phyloP scores from a whole-genome alignment of 1,140 invertebrate species.

The Aethina tumida region DNA sequence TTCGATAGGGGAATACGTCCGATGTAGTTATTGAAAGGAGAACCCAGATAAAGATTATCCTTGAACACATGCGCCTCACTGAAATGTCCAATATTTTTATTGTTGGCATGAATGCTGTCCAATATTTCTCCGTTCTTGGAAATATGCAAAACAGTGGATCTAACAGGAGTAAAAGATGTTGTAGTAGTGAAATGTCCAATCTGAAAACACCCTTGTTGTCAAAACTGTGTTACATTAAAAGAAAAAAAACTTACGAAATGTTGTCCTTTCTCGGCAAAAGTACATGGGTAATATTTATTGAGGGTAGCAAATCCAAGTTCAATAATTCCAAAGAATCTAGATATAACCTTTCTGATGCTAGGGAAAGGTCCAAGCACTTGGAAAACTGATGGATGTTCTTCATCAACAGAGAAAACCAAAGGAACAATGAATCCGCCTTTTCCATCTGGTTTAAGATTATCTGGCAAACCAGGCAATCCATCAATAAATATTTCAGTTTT shows the following conservation, averaged over 20 bases:
- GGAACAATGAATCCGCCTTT: constrained; percentile 57
- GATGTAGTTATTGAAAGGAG: constrained; percentile 58
- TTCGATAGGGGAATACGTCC: constrained; percentile 47
- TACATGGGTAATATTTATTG: constrained; percentile 47
- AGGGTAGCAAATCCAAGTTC: constrained; percentile 48
- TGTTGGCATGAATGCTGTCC: constrained; percentile 45
- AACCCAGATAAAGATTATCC: constrained; percentile 53
- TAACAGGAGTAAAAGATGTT: constrained; percentile 15
- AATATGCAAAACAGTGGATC: constrained; percentile 46
- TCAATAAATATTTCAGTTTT: constrained; percentile 58
- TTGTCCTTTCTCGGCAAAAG: constrained; percentile 41
- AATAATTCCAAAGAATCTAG: constrained; percentile 41
- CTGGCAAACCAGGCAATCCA: constrained; percentile 70
- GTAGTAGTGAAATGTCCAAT: constrained; percentile 39
- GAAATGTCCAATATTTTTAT: constrained; percentile 39
- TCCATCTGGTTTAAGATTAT: constrained; percentile 60
- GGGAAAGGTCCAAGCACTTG: constrained; percentile 46
- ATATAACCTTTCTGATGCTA: constrained; percentile 48
- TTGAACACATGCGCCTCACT: constrained; percentile 50
- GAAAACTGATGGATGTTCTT: constrained; percentile 38
- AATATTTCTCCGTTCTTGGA: constrained; percentile 58
- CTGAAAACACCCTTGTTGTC: constrained; percentile 31
- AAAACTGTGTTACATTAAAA: constrained; percentile 3
- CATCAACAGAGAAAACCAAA: constrained; percentile 42
- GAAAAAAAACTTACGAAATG: constrained; percentile 43